Evolutionary conservation across 2,888 invertebrate species (phyloP), one percentile per base, ranked within the genome.

Genomic region (Copidosoma aretas): DNA sequence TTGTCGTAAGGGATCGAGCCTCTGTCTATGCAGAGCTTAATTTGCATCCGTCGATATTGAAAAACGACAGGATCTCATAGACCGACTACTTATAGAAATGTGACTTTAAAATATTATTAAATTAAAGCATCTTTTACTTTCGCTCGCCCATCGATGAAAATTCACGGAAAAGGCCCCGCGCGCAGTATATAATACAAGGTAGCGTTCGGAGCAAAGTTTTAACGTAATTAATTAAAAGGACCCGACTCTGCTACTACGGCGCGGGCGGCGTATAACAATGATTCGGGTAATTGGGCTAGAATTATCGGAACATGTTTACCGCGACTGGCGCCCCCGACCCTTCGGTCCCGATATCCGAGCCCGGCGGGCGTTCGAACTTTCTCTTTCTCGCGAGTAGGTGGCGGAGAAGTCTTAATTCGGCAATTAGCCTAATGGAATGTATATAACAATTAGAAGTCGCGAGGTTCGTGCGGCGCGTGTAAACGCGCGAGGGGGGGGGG

Each of bases 351-450:
- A 54, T 51, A 56, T 43, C 56, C 63, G 52, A n/a, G 19, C 17
- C 49, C 22, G 12, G 15, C 56, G 14, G 32, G 17, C 56, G 64
- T 64, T 68, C 67, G 72, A 70, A 69, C 69, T 67, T 71, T 64
- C 71, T 68, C 68, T 60, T 62, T 32, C 8, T 68, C 52, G 60
- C 58, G 21, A 49, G 60, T 57, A 15, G 32, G 32, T 32, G 8
- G 32, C n/a, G 8, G 32, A 32, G 60, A 69, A 64, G 71, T 71
- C 83, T 83, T 83, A 83, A 83, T 83, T 83, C 80, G 80, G 83
- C 82, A 83, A 83, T 83, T 83, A 83, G 81, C 79, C 80, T 83
- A 83, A 83, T 83, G 83, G 83, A 83, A 83, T 83, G 82, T 83
- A 82, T 83, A 83, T 83, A 83, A 83, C 81, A 83, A 83, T 83